phyloP scores from a whole-genome alignment of 2,113 vertebrate species.

The Phrynosoma blainvillii region DNA sequence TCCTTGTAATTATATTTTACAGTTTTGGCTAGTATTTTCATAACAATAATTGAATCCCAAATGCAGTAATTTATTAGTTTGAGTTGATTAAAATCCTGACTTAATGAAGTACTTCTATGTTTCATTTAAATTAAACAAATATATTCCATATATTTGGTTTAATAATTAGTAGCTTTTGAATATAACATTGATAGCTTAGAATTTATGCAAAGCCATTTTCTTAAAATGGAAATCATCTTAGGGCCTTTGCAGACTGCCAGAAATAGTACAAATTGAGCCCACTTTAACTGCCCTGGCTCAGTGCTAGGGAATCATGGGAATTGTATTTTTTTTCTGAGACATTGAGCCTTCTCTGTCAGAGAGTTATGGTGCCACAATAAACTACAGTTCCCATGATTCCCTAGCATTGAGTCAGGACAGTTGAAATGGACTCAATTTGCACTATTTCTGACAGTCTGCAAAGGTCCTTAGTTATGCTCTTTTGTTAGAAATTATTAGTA shows the following conservation, averaged over 20 bases:
- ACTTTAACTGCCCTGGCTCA: too few species aligned
- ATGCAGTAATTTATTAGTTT: slow-evolving; percentile 71
- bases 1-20: slow-evolving; percentile 66
- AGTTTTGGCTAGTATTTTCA: slow-evolving; percentile 66
- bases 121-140: slow-evolving; percentile 48
- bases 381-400: too few species aligned
- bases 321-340: too few species aligned
- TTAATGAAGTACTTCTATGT: slow-evolving; percentile 58
- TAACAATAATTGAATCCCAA: slow-evolving; percentile 70
- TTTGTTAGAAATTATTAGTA: background rate
- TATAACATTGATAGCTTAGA: slow-evolving; percentile 31
- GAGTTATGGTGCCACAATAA: too few species aligned
- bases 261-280: too few species aligned
- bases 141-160: slow-evolving; percentile 34
- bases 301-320: too few species aligned
- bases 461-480: background rate
- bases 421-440: too few species aligned
- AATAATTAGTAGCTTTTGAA: slow-evolving; percentile 43
- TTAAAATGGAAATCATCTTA: background rate
- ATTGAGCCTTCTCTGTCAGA: too few species aligned
- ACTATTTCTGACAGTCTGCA: too few species aligned
- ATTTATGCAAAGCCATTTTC: slow-evolving; percentile 31
- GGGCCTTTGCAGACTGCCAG: too few species aligned
- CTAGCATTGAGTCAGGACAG: too few species aligned
- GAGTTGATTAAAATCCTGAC: slow-evolving; percentile 65